Evolutionary conservation across 2,797 vertebrate genomes (phyloP).

Genomic region (Eptatretus atami): DNA sequence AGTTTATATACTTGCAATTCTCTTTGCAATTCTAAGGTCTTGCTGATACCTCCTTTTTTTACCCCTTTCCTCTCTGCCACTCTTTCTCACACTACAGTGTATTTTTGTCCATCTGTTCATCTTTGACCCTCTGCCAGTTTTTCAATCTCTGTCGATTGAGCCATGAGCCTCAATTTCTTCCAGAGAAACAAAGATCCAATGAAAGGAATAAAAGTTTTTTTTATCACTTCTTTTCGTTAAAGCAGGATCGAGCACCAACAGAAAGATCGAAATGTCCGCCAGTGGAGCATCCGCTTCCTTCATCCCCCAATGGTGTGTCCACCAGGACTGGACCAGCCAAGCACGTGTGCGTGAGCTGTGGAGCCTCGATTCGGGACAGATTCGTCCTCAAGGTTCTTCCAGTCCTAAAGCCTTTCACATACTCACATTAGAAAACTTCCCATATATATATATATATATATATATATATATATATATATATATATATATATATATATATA

Average conservation of each 20-base stretch:
- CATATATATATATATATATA: too few species aligned
- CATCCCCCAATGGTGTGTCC: background rate
- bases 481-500: too few species aligned
- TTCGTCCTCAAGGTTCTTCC: background rate
- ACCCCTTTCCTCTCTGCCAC: too few species aligned
- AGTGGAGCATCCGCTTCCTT: background rate
- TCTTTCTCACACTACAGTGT: background rate
- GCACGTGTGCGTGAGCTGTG: background rate
- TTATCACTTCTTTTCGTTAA: background rate
- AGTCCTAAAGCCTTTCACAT: too few species aligned
- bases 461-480: too few species aligned
- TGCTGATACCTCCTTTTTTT: too few species aligned
- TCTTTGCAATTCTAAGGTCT: too few species aligned
- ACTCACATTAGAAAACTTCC: too few species aligned
- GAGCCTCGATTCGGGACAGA: background rate
- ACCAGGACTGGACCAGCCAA: background rate
- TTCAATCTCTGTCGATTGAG: background rate
- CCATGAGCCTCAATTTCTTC: too few species aligned
- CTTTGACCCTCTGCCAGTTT: background rate
- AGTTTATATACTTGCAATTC: too few species aligned
- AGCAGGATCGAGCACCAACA: too few species aligned
- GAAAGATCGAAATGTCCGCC: background rate
- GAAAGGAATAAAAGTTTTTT: background rate
- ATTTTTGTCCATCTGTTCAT: background rate
- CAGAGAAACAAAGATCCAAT: too few species aligned